Base-by-base conservation (phyloP, 2,113 vertebrate genomes). In the Brachypteracias leptosomus region DNA sequence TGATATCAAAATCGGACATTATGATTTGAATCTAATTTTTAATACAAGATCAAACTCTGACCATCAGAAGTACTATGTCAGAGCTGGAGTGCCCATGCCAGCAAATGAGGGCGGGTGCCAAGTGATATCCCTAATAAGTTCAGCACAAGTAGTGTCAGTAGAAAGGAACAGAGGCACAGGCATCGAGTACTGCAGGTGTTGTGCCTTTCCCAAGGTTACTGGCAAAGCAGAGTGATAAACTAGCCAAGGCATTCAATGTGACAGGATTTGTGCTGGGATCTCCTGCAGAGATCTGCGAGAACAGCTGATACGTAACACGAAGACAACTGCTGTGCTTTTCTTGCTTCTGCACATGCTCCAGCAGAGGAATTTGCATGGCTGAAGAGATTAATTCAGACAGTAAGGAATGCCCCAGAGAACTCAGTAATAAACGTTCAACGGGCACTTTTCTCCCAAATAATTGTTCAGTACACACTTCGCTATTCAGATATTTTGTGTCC, bases 291-390 rank as follows among this genome's bases (percentile, higher is more conserved):
- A 90, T 63, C 81, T 85, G 70, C 77, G 84, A 89, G 66, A 90
- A 79, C 62, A 82, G 82, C 92, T 85, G 90, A 89, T 59, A 62
- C 1, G 7, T 20, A 83, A 90, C 75, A 66, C 0, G 21, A 68
- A 93, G 85, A 78, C 85, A 78, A 85, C 62, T 80, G 90, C 59
- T 82, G 74, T 78, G 87, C 84, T 85, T 85, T 95, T 86, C 88
- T 85, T 88, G 65, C 63, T 94, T 80, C 63, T 71, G 83, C 79
- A 71, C 65, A 42, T 80, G 79, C 71, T 89, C 76, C 79, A 51
- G 85, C 62, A 63, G 46, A 7, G 5, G 77, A 88, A 74, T 86
- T 74, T 81, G 47, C 75, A 80, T 51, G 52, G 90, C 49, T 88
- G 78, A 67, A 88, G 42, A 88, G 74, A 89, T 94, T 79, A 87